A percentile compares a stretch with the other conserved stretches of the same genome.
Conservation (phyloP, 2,113 vertebrate species). For the Semnornis frantzii region DNA sequence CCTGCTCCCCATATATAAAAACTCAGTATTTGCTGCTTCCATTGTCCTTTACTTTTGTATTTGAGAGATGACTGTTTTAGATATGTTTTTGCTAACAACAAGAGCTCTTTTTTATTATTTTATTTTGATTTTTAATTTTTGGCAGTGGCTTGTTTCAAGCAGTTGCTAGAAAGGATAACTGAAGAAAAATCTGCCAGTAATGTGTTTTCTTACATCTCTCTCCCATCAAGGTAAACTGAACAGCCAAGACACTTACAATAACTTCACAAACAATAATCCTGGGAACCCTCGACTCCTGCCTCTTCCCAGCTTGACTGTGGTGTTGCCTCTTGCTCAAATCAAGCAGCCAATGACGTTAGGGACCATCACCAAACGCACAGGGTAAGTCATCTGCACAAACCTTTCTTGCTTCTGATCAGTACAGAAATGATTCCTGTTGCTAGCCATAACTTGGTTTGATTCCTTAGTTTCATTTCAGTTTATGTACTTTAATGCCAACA, state of each 20-base stretch:
- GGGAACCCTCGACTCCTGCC: constrained; percentile 93
- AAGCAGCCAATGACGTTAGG: constrained; percentile 97
- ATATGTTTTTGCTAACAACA: not conserved
- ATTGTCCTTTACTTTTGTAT: not conserved
- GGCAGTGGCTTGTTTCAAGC: not conserved
- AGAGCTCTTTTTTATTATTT: not conserved
- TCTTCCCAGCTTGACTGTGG: constrained; percentile 89
- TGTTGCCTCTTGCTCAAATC: constrained; percentile 94
- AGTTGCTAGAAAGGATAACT: not conserved
- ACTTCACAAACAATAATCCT: constrained; percentile 95
- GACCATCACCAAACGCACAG: constrained; percentile 95
- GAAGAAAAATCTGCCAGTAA: not conserved
- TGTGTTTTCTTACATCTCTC: not conserved
- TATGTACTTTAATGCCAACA: not conserved
- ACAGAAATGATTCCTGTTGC: not conserved
- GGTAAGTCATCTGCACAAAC: constrained; percentile 79
- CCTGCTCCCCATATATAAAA: not conserved
- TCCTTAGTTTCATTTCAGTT: not conserved
- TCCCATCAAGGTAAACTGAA: constrained; percentile 81
- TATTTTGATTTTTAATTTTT: not conserved
- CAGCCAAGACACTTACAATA: constrained; percentile 95
- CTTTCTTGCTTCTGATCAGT: not conserved
- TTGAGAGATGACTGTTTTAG: not conserved
- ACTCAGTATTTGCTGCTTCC: not conserved
- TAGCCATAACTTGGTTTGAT: not conserved